Base-by-base conservation (phyloP, 2,888 invertebrate species). In the Anarsia innoxiella region DNA sequence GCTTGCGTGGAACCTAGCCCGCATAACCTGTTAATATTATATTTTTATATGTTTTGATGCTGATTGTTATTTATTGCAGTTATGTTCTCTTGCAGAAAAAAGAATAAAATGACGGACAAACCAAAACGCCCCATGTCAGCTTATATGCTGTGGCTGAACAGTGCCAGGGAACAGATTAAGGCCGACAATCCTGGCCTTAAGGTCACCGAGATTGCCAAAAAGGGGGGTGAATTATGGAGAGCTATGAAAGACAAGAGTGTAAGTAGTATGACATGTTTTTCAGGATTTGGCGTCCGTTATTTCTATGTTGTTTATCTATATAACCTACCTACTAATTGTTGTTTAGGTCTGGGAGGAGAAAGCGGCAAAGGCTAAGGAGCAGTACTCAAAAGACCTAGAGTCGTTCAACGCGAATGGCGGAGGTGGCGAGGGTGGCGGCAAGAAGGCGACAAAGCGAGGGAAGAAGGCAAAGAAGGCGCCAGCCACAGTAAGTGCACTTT, bases 141-240 rank as follows among this genome's bases (percentile, higher is more conserved):
- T 2, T 99, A 95, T 72, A 95, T 99, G 92, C 72, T 98, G 51
- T 99, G 97, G 96, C 86, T 99, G 51, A 96, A 94, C 71, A 95
- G 93, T 52, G 91, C 89, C 42, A 88, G 99, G 51, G 94, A 96
- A 57, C 84, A 88, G 50, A 94, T 99, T 49, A 98, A 97, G 76
- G 86, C 91, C 23, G 94, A 96, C 34, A 90, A 94, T 85, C 97
- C 98, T 15, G 96, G 96, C 45, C 91, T 96, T 46, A 90, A 92
- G 62, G 90, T 99, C 14, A 95, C 95, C 5, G 99, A 99, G 63
- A 90, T 98, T 43, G 93, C 96, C 27, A 97, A 96, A 80, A 95
- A 94, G 64, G 98, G 93, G 40, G 98, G 98, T 32, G 97, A 98
- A 86, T 86, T 96, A 85, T 99, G 99, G 99, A 92, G 93, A 60